Base-by-base conservation (phyloP, 2,113 vertebrate genomes). In the Macroglossus sobrinus region DNA sequence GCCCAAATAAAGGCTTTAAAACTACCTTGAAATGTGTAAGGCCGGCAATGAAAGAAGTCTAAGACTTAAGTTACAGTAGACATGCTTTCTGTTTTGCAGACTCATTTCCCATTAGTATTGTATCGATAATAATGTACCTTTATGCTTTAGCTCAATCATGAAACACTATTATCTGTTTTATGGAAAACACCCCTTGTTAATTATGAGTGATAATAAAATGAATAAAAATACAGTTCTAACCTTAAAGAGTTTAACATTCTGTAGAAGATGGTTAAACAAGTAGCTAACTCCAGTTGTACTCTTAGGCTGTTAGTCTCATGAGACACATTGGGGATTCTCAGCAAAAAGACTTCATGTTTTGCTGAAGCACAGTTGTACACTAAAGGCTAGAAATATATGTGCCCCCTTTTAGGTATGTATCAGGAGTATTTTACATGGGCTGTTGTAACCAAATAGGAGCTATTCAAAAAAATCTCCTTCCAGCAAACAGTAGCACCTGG, bases 61-160 rank as follows among this genome's bases (percentile, higher is more conserved):
- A 11, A 47, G 50, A 61, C 84, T 84, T 28, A 18, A 15, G 21
- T 33, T 38, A 57, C 33, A 66, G 40, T 55, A 16, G 33, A 40
- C 11, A 79, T 59, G 69, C 63, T 50, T 82, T 55, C 71, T 40
- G 2, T 47, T 89, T 82, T 92, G n/a, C 14, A 79, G 50, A 63
- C 24, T 79, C n/a, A 7, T 61, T 59, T 81, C 84, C 84, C 66
- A 12, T 89, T 87, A 87, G 57, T 85, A 11, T 87, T 13, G 5
- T 53, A 7, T 61, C 45, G 72, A 0, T 57, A 59, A 68, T 93
- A 63, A 15, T 53, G 59, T 86, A 18, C 40, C 71, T 87, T 85
- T 88, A 84, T 50, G 28, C 92, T 79, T 94, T 22, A 43, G 43
- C 80, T 91, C 63, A 80, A 7, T 95, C 85, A 79, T 72, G 47